Conservation (phyloP, 1,140 invertebrate species). For the Anadara kagoshimensis region DNA sequence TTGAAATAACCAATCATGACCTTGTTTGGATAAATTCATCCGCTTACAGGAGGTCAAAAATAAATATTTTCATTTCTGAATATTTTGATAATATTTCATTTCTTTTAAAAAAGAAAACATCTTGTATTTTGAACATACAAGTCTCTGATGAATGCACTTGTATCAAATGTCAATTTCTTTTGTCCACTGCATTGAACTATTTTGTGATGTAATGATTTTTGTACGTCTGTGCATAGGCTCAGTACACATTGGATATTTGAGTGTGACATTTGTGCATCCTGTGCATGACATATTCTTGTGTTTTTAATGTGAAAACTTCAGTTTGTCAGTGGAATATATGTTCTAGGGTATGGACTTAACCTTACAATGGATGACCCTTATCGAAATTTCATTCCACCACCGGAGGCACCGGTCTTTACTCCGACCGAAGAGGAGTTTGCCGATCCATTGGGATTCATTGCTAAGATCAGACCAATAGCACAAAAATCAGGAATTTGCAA, state of each 20-base stretch:
- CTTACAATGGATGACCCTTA: constrained; percentile 52
- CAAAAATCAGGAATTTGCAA: constrained; percentile 91
- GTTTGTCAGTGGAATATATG: too few relatives aligned
- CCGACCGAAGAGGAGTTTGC: constrained; percentile 92
- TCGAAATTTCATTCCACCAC: constrained; percentile 71
- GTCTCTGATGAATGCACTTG: too few relatives aligned
- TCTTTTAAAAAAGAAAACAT: background rate
- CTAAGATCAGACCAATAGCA: constrained; percentile 87
- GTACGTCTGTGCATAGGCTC: too few relatives aligned
- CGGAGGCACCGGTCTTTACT: constrained; percentile 89
- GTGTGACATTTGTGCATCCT: too few relatives aligned
- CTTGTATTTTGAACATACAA: background rate
- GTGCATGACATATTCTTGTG: too few relatives aligned
- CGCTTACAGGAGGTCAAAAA: constrained; percentile 14
- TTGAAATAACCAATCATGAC: constrained; percentile 36
- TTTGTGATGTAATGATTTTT: too few relatives aligned
- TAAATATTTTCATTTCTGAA: background rate
- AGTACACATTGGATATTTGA: too few relatives aligned
- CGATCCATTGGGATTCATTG: constrained; percentile 93
- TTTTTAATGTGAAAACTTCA: too few relatives aligned
- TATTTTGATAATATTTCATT: too few relatives aligned
- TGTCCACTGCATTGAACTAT: too few relatives aligned
- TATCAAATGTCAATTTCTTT: too few relatives aligned
- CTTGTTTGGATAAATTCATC: constrained; percentile 46
- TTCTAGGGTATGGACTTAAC: too few relatives aligned